phyloP scores from a whole-genome alignment of 1,140 invertebrate species.

The Meloidogyne floridensis region DNA sequence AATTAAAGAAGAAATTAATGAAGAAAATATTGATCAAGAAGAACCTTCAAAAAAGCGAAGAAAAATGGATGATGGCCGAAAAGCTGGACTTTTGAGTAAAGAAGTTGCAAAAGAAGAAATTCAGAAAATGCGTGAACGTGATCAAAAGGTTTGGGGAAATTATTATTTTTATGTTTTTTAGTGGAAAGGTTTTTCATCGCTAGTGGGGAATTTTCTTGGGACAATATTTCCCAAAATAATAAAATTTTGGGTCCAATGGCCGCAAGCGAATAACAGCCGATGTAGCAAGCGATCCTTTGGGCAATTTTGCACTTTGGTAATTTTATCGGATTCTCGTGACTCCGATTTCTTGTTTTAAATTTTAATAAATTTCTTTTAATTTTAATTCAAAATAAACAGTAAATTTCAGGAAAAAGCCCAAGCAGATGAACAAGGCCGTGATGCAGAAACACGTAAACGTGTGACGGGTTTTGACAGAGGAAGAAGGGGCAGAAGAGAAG shows the following conservation, averaged over 20 bases:
- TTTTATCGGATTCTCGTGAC: too few species aligned
- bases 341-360: too few species aligned
- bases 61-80: constrained; percentile 25
- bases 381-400: not conserved
- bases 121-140: constrained; percentile 12
- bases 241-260: too few species aligned
- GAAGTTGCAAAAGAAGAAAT: constrained; percentile 25
- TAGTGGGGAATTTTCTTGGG: too few species aligned
- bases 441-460: constrained; percentile 46
- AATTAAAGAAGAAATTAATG: constrained; percentile 19
- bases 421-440: constrained; percentile 33
- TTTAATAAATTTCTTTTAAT: too few species aligned
- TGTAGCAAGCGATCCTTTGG: too few species aligned
- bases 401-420: constrained; percentile 3
- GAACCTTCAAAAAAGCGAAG: not conserved
- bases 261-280: too few species aligned
- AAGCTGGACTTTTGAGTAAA: constrained; percentile 21
- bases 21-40: constrained; percentile 13
- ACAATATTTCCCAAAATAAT: too few species aligned
- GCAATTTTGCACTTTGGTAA: too few species aligned
- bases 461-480: constrained; percentile 32
- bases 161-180: too few species aligned
- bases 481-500: constrained; percentile 22
- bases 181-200: too few species aligned
- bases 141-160: not conserved